Evolutionary conservation across 2,797 vertebrate genomes (phyloP), one percentile per base, ranked within the genome.

Genomic region (Acrossocheilus fasciatus): DNA sequence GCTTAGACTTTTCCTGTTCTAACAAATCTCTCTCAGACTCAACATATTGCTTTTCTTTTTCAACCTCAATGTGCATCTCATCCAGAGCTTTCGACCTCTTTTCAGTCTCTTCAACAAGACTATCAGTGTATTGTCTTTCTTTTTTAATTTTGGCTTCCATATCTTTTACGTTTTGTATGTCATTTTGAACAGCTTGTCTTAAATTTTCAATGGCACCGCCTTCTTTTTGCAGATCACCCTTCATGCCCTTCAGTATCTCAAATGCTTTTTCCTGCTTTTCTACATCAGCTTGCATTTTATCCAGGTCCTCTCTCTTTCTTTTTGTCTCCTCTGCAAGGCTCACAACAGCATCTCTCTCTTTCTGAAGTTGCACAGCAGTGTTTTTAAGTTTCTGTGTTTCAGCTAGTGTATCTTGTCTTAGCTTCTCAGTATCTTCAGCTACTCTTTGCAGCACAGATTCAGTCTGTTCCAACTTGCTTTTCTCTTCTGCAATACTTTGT

Each of bases 11-110:
- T 83, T 86, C 84, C 59, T 79, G 23, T 83, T 83, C 74, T 54
- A 87, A 8, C 54, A 72, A 20, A 0, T 64, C 66, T 79, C 57
- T 83, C 39, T 88, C 84, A 45, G 36, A 83, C 50, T 34, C 45
- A 68, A 62, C 15, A 1, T 23, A 50, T 17, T 17, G 45, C 64
- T 57, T 88, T 73, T 86, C 66, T 43, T 79, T 86, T 54, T 86
- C 50, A 68, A 84, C 36, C 39, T 83, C 76, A 11, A 57, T 4
- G 20, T 50, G 59, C 3, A 83, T 36, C 15, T 66, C 77, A 57
- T 88, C 69, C 18, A 88, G 23, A 30, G 30, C 69, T 81, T 83
- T 78, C 34, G 77, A 80, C 26, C 36, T 88, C 9, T 34, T 88
- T 80, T 64, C 34, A 5, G 15, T 59, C n/a, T 88, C 84, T 69